Conservation (phyloP, 2,888 invertebrate species). For the Fragum sueziense region DNA sequence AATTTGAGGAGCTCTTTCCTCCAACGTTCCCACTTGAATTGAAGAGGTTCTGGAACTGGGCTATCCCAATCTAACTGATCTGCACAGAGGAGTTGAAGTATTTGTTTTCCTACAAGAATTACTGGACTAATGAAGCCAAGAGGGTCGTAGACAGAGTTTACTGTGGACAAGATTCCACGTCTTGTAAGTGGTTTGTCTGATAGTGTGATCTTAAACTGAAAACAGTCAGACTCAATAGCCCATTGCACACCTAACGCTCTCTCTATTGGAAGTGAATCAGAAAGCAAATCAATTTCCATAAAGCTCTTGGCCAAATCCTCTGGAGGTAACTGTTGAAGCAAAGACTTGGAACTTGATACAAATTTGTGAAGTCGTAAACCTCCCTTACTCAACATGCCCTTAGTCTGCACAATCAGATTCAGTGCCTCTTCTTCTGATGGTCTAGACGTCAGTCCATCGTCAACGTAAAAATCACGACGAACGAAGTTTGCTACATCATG, state of each 20-base stretch:
- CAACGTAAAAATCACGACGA: slow-evolving; percentile 43
- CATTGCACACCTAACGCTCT: slow-evolving; percentile 60
- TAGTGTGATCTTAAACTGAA: slow-evolving; percentile 55
- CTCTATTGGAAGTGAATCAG: slow-evolving; percentile 37
- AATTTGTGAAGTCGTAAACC: slow-evolving; percentile 62
- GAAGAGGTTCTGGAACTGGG: slow-evolving; percentile 53
- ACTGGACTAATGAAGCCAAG: slow-evolving; percentile 63
- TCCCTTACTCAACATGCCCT: background rate
- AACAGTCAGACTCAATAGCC: slow-evolving; percentile 58
- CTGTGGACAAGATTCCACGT: slow-evolving; percentile 57
- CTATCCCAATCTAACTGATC: slow-evolving; percentile 60
- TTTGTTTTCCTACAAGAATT: slow-evolving; percentile 54
- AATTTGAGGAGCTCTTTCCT: no score
- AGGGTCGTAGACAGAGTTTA: slow-evolving; percentile 62
- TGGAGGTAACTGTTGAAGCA: slow-evolving; percentile 40
- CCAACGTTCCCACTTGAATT: slow-evolving; percentile 55
- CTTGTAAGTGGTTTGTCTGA: slow-evolving; percentile 52
- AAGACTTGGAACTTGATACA: slow-evolving; percentile 56
- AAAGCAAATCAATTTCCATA: slow-evolving; percentile 20
- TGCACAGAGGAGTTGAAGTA: slow-evolving; percentile 60
- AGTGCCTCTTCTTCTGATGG: background rate
- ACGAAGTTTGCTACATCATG: slow-evolving; percentile 26
- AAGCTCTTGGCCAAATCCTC: slow-evolving; percentile 48
- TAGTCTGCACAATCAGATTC: background rate
- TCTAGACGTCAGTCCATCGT: slow-evolving; percentile 43